These are phyloP conservation scores for Podiceps cristatus DNA, from an alignment of 2,113 vertebrate genomes.

Conservation along the genomic window DNA sequence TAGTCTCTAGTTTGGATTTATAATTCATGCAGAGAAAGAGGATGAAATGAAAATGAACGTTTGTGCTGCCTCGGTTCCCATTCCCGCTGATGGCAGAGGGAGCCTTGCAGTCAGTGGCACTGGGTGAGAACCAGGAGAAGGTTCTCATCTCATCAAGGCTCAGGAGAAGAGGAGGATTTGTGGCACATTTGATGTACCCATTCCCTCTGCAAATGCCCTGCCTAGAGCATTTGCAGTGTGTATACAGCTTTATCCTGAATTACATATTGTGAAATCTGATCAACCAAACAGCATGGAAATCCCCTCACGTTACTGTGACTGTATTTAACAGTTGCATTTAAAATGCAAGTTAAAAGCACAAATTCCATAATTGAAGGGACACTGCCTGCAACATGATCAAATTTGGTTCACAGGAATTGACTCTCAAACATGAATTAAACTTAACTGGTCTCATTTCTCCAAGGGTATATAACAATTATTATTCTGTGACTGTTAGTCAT, in stretches of 20 bases:
- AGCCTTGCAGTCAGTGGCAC: background rate
- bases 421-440: background rate
- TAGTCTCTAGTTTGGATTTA: background rate
- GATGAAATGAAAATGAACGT: background rate
- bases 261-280: background rate
- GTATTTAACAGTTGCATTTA: background rate
- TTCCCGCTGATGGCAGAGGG: background rate
- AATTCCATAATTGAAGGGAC: background rate
- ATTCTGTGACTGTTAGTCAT: background rate
- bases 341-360: background rate
- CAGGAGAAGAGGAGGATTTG: background rate
- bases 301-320: background rate
- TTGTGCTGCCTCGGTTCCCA: background rate
- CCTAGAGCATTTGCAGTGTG: background rate
- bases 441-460: background rate
- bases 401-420: background rate
- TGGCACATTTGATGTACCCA: background rate
- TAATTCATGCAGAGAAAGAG: background rate
- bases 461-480: background rate
- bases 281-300: background rate
- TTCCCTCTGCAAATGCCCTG: background rate
- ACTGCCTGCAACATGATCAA: background rate
- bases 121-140: background rate
- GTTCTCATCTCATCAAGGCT: too few relatives aligned
- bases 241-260: background rate